phyloP scores from a whole-genome alignment of 2,888 invertebrate species.

The Dolichomitus sp. region DNA sequence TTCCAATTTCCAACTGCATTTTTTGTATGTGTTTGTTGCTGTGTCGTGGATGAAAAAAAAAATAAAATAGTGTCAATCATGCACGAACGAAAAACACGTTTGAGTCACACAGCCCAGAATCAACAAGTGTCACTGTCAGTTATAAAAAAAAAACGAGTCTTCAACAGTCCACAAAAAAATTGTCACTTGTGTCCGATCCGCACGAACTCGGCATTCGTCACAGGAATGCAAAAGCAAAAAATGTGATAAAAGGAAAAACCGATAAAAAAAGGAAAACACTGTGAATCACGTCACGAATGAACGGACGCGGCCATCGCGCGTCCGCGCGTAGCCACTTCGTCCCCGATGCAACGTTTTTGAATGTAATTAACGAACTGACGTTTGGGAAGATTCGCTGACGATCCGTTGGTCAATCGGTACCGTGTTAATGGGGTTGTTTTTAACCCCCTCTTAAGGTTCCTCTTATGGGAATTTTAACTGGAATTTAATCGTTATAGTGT shows the following conservation, averaged over 20 bases:
- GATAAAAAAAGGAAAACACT: slow-evolving; percentile 7
- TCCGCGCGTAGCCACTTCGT: slow-evolving; percentile 54
- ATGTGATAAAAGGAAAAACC: not conserved
- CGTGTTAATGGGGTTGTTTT: not conserved
- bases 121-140: not conserved
- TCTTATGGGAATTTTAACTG: not conserved
- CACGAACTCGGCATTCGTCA: slow-evolving; percentile 20
- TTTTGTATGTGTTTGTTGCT: not conserved
- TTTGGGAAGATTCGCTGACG: not conserved
- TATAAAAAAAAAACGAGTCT: not conserved
- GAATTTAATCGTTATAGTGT: not conserved
- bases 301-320: slow-evolving; percentile 58
- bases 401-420: not conserved
- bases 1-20: slow-evolving; percentile 1
- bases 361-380: slow-evolving; percentile 25
- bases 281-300: slow-evolving; percentile 37
- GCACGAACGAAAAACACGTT: slow-evolving; percentile 26
- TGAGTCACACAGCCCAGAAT: not conserved
- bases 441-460: not conserved
- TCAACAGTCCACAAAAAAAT: not conserved
- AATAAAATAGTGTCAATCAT: not conserved
- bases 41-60: slow-evolving; percentile 34
- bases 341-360: slow-evolving; percentile 28
- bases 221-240: slow-evolving; percentile 9
- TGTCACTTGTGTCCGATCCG: not conserved